Base-by-base conservation (phyloP, 2,888 invertebrate species). In the Drosophila kanekoi region DNA sequence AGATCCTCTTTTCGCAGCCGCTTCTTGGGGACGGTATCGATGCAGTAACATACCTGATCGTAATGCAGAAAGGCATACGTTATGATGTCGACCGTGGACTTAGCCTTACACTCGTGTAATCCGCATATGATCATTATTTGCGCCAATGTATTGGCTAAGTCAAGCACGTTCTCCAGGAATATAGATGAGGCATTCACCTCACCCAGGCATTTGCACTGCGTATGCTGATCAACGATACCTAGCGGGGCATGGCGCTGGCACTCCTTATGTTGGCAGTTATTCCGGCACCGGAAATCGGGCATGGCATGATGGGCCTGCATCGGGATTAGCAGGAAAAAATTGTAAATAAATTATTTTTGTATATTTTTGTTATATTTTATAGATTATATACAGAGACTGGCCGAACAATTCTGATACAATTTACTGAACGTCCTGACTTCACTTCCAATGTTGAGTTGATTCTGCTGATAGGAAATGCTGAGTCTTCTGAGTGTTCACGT, bases 61-160 rank as follows among this genome's bases (percentile, higher is more conserved):
- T 89, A 91, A 44, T 91, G 91, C 47, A 92, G 70, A 33, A 91
- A 92, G 1, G 90, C 83, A 28, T 91, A 92, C 0, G 90, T 86
- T 9, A 83, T 85, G 20, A 92, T 87, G 51, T 92, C 91, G 8
- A 90, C 79, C 0, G 92, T 88, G 0, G 90, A 88, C 57, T 91
- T 91, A 11, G 92, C 91, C 63, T 91, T 91, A 60, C 92, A 92
- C 59, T 92, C 92, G 59, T 91, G 92, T 67, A 91, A 72, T 5
- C 91, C 92, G 44, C 92, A 92, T 11, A 91, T 76, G 14, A 90
- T 89, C 79, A 92, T 91, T 10, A 91, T 81, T 52, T 90, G 91
- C 0, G 90, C 81, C 53, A 92, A 49, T 0, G 91, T 89, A 14
- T 92, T 87, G 5, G 91, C 84, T 51, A 91, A 47, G 38, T 91